Evolutionary conservation across 2,113 vertebrate species (phyloP).

Genomic region (Callipepla squamata): DNA sequence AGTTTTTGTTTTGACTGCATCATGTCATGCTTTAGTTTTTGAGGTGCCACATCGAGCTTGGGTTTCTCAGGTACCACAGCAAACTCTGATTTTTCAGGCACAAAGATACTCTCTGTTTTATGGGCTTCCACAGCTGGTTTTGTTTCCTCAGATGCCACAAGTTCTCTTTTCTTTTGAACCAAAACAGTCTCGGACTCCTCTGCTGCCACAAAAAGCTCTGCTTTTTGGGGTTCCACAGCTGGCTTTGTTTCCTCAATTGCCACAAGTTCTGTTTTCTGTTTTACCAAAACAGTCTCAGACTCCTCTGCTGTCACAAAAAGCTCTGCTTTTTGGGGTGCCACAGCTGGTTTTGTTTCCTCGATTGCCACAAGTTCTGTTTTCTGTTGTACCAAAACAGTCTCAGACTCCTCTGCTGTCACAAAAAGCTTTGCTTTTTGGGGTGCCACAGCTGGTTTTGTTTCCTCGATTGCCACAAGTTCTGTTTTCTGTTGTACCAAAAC

Average conservation of each 20-base stretch:
- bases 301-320: background rate
- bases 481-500: background rate
- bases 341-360: too few species aligned
- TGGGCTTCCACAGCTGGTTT: background rate
- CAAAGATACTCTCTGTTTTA: background rate
- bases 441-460: background rate
- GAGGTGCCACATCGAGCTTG: background rate
- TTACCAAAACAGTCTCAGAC: background rate
- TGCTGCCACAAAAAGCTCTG: background rate
- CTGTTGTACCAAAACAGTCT: too few species aligned
- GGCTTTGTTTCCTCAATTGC: background rate
- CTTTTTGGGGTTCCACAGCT: background rate
- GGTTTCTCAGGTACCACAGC: background rate
- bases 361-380: too few species aligned
- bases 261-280: background rate
- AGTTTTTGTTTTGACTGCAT: background rate
- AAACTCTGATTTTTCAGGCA: background rate
- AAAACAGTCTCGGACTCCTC: too few species aligned
- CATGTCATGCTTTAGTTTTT: background rate
- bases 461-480: background rate
- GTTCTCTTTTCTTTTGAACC: too few species aligned
- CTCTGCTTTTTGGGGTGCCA: background rate
- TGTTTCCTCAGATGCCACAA: too few species aligned
- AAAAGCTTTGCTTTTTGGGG: background rate
- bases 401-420: too few species aligned